phyloP scores from a whole-genome alignment of 2,888 invertebrate genomes.

The Pollenia griseotomentosa region DNA sequence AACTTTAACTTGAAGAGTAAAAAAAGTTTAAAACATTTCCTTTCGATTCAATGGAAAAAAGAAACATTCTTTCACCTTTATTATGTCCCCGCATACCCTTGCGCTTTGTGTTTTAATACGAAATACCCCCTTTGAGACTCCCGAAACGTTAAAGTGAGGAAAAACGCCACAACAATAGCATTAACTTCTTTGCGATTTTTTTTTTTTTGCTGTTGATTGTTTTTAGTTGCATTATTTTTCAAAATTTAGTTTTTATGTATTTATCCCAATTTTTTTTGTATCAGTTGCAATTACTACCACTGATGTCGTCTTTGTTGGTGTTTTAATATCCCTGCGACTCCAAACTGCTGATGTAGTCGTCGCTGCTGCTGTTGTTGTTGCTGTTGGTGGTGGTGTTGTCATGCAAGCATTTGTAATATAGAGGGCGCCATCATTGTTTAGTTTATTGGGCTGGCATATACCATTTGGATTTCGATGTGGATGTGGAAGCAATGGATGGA shows the following conservation, averaged over 20 bases:
- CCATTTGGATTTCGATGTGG: constrained; percentile 17
- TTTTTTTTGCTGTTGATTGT: constrained; percentile 49
- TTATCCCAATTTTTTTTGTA: constrained; percentile 64
- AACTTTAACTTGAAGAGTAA: constrained; percentile 33
- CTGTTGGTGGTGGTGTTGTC: constrained; percentile 38
- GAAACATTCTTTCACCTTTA: constrained; percentile 69
- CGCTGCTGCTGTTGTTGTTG: constrained; percentile 19
- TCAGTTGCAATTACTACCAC: constrained; percentile 42
- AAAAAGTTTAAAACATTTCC: constrained; percentile 59
- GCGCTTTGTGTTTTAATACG: neutral
- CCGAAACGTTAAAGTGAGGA: neutral
- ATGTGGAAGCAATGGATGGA: constrained; percentile 37
- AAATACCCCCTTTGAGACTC: neutral
- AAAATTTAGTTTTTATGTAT: constrained; percentile 70
- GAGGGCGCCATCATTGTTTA: constrained; percentile 73
- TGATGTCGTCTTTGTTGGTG: constrained; percentile 43
- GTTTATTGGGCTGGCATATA: constrained; percentile 39
- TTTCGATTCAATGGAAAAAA: constrained; percentile 60
- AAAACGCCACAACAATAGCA: constrained; percentile 66
- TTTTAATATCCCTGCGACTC: constrained; percentile 47
- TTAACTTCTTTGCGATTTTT: constrained; percentile 29
- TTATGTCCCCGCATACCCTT: constrained; percentile 48
- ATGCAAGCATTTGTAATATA: constrained; percentile 65
- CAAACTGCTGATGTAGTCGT: constrained; percentile 10
- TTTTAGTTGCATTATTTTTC: constrained; percentile 65